Conservation (phyloP, 92 coral and sea anemone species). For the Galaxea fascicularis region DNA sequence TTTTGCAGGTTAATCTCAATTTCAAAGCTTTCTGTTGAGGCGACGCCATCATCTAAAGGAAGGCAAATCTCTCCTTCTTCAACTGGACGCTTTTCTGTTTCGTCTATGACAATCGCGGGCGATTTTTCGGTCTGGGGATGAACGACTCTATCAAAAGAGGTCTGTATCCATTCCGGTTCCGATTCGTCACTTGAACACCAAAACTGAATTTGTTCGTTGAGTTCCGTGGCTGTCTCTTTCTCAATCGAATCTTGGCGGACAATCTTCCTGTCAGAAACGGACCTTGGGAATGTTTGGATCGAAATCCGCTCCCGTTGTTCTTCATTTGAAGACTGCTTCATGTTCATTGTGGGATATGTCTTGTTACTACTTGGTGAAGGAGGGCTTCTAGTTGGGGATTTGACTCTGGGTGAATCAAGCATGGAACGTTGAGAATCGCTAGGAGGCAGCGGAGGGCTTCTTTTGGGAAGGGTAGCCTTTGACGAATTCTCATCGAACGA, state of each 20-base stretch:
- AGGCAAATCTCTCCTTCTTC: not conserved
- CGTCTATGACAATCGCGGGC: conserved; percentile 40
- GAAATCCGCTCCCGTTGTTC: not conserved
- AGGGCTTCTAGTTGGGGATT: conserved; percentile 4
- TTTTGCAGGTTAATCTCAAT: not conserved
- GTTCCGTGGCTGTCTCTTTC: conserved; percentile 15
- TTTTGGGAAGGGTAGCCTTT: not conserved
- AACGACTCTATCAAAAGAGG: conserved; percentile 1
- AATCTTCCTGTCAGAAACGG: not conserved
- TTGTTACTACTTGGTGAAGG: not conserved
- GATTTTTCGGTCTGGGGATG: not conserved
- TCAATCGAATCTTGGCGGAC: conserved; percentile 25
- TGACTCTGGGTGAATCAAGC: not conserved
- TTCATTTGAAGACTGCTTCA: not conserved
- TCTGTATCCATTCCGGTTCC: conserved; percentile 16
- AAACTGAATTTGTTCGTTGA: not conserved
- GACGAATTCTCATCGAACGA: conserved; percentile 8
- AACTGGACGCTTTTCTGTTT: not conserved
- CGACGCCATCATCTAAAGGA: conserved; percentile 7
- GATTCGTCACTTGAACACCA: conserved; percentile 55
- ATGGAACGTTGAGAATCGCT: not conserved
- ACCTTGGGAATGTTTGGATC: not conserved
- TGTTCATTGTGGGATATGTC: not conserved
- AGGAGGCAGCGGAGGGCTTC: conserved; percentile 23
- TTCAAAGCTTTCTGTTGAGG: conserved; percentile 40